Evolutionary conservation across 2,797 vertebrate species (phyloP).

Genomic region (Eremophila alpestris): DNA sequence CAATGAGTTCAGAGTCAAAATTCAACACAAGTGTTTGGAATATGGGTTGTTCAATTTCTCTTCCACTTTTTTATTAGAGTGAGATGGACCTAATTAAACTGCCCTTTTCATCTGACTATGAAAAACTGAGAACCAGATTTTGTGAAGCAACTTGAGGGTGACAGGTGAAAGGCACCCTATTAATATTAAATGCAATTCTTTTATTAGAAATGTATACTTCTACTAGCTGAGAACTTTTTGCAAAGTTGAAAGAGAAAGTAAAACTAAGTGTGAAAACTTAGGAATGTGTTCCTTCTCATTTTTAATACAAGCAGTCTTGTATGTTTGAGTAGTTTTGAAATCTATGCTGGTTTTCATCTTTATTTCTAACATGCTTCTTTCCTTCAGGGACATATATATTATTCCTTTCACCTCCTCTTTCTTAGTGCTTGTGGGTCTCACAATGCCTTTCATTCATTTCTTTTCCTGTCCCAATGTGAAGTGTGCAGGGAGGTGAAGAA

Average conservation of each 20-base stretch:
- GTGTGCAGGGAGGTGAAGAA: not conserved
- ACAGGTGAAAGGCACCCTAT: not conserved
- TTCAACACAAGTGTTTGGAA: not conserved
- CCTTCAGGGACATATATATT: not conserved
- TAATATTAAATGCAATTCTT: not conserved
- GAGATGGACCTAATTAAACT: not conserved
- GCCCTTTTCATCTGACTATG: not conserved
- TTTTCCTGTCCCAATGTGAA: not conserved
- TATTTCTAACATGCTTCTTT: not conserved
- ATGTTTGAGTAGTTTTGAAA: constrained; percentile 18
- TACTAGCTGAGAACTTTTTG: not conserved
- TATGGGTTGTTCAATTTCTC: not conserved
- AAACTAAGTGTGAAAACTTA: not conserved
- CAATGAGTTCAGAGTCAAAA: not conserved
- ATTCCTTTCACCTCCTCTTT: constrained; percentile 16
- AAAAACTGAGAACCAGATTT: not conserved
- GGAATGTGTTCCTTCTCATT: not conserved
- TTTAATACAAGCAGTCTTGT: not conserved
- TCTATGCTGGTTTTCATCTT: not conserved
- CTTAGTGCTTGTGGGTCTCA: not conserved
- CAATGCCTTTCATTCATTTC: not conserved
- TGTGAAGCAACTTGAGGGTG: not conserved
- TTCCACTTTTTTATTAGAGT: not conserved
- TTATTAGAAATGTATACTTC: not conserved
- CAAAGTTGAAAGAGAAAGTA: not conserved